A percentile compares a stretch with the other conserved stretches of the same genome.
These are phyloP conservation scores for Pogonophryne albipinna DNA, from an alignment of 2,797 vertebrate genomes.

Conservation along the genomic window DNA sequence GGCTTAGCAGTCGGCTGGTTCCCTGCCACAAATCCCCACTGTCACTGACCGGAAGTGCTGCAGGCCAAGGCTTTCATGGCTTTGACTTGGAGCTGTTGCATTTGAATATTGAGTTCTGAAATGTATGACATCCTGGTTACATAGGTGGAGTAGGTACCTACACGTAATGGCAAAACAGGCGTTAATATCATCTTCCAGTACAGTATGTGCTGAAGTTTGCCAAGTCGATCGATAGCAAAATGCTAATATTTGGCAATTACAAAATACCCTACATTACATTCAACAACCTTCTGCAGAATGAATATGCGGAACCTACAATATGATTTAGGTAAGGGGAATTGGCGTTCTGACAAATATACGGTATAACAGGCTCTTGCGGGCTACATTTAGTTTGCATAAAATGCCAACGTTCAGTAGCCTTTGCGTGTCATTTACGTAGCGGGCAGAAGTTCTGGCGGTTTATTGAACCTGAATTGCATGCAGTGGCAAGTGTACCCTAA, in stretches of 20 bases:
- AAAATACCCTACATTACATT: background rate
- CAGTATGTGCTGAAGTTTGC: background rate
- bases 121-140: conserved; percentile 16
- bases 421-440: background rate
- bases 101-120: conserved; percentile 36
- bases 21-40: conserved; percentile 54
- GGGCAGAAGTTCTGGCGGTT: background rate
- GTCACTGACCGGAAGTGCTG: conserved; percentile 55
- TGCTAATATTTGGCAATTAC: background rate
- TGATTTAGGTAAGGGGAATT: background rate
- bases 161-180: background rate
- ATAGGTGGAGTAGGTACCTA: background rate
- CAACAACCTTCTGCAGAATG: background rate
- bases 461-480: background rate
- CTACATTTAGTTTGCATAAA: background rate
- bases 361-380: background rate
- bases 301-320: background rate
- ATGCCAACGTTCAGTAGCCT: background rate
- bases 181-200: background rate
- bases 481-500: too few species aligned
- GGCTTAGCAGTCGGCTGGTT: conserved; percentile 53
- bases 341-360: background rate
- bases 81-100: conserved; percentile 21
- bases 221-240: background rate
- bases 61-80: conserved; percentile 41